A percentile compares a stretch with the other conserved stretches of the same genome.
Conservation (phyloP, 2,797 vertebrate species). For the Lepus townsendii region DNA sequence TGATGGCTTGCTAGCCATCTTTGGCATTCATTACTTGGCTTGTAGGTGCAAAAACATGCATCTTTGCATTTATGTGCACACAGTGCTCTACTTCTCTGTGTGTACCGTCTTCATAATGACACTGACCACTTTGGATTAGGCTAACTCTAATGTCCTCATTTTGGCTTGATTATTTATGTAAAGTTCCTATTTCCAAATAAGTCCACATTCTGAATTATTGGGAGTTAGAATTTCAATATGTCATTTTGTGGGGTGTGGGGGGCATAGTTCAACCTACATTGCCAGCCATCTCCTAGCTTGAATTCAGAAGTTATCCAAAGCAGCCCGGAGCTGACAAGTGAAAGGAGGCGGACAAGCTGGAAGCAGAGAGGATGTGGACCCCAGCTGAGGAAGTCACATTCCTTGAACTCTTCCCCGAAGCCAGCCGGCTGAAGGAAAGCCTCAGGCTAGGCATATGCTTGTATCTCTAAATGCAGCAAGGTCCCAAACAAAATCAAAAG, state of each 20-base stretch:
- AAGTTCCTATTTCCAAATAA: slow-evolving; percentile 23
- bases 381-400: background rate
- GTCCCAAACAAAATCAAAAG: background rate
- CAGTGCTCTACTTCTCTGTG: background rate
- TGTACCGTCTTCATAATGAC: background rate
- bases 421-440: background rate
- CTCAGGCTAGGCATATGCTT: background rate
- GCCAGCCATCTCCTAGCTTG: background rate
- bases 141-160: background rate
- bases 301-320: background rate
- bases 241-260: background rate
- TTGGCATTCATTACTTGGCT: background rate
- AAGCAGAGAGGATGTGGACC: background rate
- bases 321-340: background rate
- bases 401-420: background rate
- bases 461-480: background rate
- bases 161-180: slow-evolving; percentile 7
- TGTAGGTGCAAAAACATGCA: background rate
- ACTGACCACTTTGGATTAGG: background rate
- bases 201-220: background rate
- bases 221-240: background rate
- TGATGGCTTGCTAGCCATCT: background rate
- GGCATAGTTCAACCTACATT: background rate
- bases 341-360: background rate
- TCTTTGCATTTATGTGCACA: background rate